phyloP scores from a whole-genome alignment of 37 sponge, comb jelly and placozoan species.

The Geodia barretti region DNA sequence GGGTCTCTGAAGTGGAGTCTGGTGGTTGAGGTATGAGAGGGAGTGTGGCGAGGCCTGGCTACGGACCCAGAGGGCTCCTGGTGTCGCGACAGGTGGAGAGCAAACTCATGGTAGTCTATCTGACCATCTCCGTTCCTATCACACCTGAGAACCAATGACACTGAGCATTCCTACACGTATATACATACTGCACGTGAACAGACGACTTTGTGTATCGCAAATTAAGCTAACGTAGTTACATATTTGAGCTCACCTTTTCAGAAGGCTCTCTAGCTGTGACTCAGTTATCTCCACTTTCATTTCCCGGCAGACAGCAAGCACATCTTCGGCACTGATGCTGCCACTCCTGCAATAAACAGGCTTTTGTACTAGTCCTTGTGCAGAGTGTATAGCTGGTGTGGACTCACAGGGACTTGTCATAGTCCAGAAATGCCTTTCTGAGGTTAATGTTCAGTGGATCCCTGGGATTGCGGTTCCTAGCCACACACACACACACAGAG shows the following conservation, averaged over 20 bases:
- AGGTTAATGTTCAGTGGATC: conserved; percentile 82
- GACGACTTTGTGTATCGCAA: not conserved
- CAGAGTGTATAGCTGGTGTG: not conserved
- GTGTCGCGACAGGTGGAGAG: conserved; percentile 55
- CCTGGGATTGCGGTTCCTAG: conserved; percentile 53
- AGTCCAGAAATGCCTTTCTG: conserved; percentile 82
- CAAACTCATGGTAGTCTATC: conserved; percentile 90
- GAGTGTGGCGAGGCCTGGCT: not conserved
- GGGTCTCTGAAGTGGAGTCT: conserved; percentile 57
- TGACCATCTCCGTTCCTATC: conserved; percentile 65
- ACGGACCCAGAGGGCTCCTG: conserved; percentile 8
- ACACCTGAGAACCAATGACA: conserved; percentile 32
- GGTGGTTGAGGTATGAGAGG: conserved; percentile 15
- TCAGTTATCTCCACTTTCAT: conserved; percentile 35
- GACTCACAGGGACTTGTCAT: conserved; percentile 76
- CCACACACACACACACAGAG: not conserved
- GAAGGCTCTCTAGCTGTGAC: conserved; percentile 46
- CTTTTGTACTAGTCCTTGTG: not conserved
- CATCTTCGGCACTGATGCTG: conserved; percentile 40
- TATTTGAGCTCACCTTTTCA: conserved; percentile 26
- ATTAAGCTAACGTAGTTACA: not conserved
- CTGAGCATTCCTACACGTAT: not conserved
- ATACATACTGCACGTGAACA: not conserved
- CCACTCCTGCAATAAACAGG: conserved; percentile 39
- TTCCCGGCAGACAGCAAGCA: conserved; percentile 37